These are phyloP conservation scores for Alexandromys fortis DNA, from an alignment of 2,113 vertebrate genomes.

Conservation along the genomic window DNA sequence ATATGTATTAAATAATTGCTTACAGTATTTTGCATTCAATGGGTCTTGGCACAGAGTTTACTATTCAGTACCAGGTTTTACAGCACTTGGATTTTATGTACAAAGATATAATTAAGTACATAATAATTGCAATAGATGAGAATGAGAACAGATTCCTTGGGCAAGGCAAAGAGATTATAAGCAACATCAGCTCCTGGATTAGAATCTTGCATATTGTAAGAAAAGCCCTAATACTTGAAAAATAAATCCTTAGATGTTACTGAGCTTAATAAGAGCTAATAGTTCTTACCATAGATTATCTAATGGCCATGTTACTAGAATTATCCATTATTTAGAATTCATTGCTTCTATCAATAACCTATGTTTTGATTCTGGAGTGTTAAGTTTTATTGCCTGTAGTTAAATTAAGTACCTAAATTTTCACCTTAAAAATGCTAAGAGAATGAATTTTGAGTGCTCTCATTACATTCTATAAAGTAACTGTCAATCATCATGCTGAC, in stretches of 20 bases:
- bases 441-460: neutral
- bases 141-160: neutral
- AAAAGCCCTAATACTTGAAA: neutral
- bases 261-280: neutral
- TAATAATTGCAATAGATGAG: neutral
- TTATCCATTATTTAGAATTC: neutral
- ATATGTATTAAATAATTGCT: neutral
- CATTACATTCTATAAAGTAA: neutral
- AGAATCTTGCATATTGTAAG: neutral
- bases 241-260: neutral
- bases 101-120: neutral
- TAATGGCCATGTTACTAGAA: neutral
- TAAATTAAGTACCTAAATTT: neutral
- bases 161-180: neutral
- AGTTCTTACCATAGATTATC: neutral
- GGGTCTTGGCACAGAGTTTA: accelerated
- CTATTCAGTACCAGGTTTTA: neutral
- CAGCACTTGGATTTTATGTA: neutral
- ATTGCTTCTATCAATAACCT: neutral
- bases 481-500: neutral
- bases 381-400: neutral
- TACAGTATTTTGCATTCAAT: neutral
- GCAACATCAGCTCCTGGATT: neutral
- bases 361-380: neutral
- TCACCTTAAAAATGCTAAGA: neutral